These are phyloP conservation scores for Caenorhabditis tropicalis DNA, from an alignment of 1,140 invertebrate genomes.

Conservation along the genomic window DNA sequence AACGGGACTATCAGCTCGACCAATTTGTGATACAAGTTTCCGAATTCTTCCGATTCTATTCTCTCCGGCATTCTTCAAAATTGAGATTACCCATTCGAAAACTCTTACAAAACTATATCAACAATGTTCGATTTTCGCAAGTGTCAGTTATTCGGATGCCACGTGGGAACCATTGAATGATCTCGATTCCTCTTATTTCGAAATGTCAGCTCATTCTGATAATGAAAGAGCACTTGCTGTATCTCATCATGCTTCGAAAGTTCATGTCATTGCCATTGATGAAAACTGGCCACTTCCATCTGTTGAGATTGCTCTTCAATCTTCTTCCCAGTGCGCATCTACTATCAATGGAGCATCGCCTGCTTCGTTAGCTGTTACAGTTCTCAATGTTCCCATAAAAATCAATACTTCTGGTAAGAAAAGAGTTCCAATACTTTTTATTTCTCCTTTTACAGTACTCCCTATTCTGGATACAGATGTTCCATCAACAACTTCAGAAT, in stretches of 20 bases:
- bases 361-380: not conserved
- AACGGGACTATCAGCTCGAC: not conserved
- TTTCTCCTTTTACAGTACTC: not conserved
- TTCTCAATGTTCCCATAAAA: conserved; percentile 25
- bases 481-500: not conserved
- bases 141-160: conserved; percentile 48
- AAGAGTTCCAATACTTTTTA: not conserved
- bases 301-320: conserved; percentile 20
- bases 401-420: conserved; percentile 22
- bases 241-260: conserved; percentile 45
- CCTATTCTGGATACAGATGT: not conserved
- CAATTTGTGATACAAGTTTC: conserved; percentile 13
- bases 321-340: not conserved
- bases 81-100: not conserved
- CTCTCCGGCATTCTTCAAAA: conserved; percentile 30
- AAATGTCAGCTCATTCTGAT: conserved; percentile 27
- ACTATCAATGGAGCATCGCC: conserved; percentile 15
- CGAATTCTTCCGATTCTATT: conserved; percentile 23
- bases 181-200: conserved; percentile 22
- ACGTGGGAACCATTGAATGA: conserved; percentile 45
- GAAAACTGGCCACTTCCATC: not conserved
- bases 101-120: conserved; percentile 18
- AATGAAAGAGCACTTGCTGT: conserved; percentile 47
- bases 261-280: conserved; percentile 42
- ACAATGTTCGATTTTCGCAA: conserved; percentile 47